These are phyloP conservation scores for Lagopus muta DNA, from an alignment of 2,113 vertebrate species.

Conservation along the genomic window DNA sequence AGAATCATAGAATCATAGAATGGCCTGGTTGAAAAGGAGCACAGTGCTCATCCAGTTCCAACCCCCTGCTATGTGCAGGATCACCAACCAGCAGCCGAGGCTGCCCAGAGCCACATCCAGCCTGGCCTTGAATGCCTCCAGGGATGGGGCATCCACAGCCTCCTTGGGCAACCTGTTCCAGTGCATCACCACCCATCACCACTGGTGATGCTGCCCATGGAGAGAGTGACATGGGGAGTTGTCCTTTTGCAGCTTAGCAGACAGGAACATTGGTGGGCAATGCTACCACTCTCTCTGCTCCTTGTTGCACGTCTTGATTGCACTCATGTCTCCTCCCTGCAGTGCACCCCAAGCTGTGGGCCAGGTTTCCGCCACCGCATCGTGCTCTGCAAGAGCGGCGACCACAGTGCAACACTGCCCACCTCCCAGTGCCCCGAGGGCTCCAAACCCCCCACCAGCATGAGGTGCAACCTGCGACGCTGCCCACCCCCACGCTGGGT, in stretches of 20 bases:
- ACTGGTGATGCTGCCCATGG: accelerated
- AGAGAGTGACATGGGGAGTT: accelerated
- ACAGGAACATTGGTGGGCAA: background rate
- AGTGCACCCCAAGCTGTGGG: slow-evolving; percentile 96
- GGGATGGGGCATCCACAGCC: too few relatives aligned
- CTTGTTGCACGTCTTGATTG: accelerated
- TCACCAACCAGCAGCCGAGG: too few relatives aligned
- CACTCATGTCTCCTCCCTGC: background rate
- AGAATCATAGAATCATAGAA: background rate
- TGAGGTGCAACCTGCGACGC: slow-evolving; percentile 94
- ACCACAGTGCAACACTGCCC: slow-evolving; percentile 83
- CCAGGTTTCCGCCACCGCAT: slow-evolving; percentile 93
- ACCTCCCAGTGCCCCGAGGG: slow-evolving; percentile 84
- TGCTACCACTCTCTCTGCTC: background rate
- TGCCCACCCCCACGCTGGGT: slow-evolving; percentile 95
- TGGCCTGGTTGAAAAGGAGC: too few relatives aligned
- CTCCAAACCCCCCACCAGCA: slow-evolving; percentile 89
- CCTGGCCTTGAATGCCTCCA: too few relatives aligned
- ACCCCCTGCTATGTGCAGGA: too few relatives aligned
- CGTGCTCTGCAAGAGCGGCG: slow-evolving; percentile 93
- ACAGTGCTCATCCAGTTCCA: too few relatives aligned
- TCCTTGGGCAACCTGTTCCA: too few relatives aligned
- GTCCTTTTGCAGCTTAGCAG: background rate
- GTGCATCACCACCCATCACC: too few relatives aligned
- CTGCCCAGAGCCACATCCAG: too few relatives aligned